Evolutionary conservation across 2,797 vertebrate species (phyloP), one percentile per base, ranked within the genome.

Genomic region (Helostoma temminkii): DNA sequence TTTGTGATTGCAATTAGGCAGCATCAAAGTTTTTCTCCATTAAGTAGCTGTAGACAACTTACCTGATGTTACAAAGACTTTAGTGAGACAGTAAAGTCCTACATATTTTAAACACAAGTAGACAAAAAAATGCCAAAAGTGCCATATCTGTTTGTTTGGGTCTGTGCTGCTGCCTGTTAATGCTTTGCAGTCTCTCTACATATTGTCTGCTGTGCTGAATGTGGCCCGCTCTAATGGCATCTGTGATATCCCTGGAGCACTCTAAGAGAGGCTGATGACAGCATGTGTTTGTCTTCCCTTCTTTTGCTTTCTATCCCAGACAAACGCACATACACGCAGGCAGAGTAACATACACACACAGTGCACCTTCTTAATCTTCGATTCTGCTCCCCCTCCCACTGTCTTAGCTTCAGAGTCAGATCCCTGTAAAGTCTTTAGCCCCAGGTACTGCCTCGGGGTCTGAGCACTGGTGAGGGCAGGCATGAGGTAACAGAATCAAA

Each of bases 361-460:
- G 24, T 28, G 45, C 42, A 64, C 66, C 16, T 65, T 76, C 69
- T 60, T 80, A 78, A 85, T 85, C 74, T 66, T 75, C 36, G 62
- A 30, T 73, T 85, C 48, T 2, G 14, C 71, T 74, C 69, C 64
- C 47, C 62, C 28, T 4, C 67, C 74, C 69, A 49, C 75, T 65
- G 46, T 26, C 26, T 61, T 21, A 49, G 80, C 74, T 83, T 80
- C 60, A 60, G 72, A 84, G 74, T 76, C 81, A 63, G 66, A 91
- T 62, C 63, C 46, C 66, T 80, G 74, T 79, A 82, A 85, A 86
- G 80, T 70, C 72, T 85, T 80, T 82, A 60, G 81, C 89, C 87
- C 41, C 72, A 67, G 86, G 88, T 82, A 26, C 49, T 45, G 87
- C 88, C 87, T 90, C 56, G 10, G 86, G 91, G 74, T 72, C 48